Percentiles rank a stretch among this genome's conserved stretches.
phyloP scores from a whole-genome alignment of 2,888 invertebrate species.

The Pecten maximus region DNA sequence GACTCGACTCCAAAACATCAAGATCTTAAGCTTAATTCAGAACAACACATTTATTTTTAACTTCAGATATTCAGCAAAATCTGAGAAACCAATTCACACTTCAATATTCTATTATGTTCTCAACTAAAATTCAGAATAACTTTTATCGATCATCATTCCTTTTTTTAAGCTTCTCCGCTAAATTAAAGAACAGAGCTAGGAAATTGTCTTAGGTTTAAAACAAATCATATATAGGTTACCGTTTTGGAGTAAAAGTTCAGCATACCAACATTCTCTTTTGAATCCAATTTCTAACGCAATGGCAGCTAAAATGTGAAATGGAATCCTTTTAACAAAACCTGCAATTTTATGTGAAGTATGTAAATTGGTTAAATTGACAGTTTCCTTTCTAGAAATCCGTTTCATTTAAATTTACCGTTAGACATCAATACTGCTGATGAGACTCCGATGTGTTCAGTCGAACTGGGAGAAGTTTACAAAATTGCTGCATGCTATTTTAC shows the following conservation, averaged over 20 bases:
- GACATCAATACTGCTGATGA: not conserved
- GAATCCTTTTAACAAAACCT: not conserved
- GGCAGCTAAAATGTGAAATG: not conserved
- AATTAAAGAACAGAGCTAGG: too few relatives aligned
- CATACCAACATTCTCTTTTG: not conserved
- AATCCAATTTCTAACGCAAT: not conserved
- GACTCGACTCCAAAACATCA: too few relatives aligned
- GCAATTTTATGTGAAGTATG: not conserved
- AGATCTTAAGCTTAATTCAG: too few relatives aligned
- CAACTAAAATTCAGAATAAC: too few relatives aligned
- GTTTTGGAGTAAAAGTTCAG: not conserved
- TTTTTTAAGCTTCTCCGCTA: too few relatives aligned
- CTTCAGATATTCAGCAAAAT: too few relatives aligned
- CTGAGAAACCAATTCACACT: too few relatives aligned
- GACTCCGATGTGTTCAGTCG: not conserved
- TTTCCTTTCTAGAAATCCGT: not conserved
- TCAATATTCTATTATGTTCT: too few relatives aligned
- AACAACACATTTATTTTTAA: too few relatives aligned
- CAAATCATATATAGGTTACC: not conserved
- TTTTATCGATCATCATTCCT: too few relatives aligned
- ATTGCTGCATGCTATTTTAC: not conserved
- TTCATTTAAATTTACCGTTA: not conserved
- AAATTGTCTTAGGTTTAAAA: too few relatives aligned
- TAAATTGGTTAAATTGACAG: not conserved
- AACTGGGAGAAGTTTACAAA: slow-evolving; percentile 19